Percentiles rank a stretch among this genome's conserved stretches.
phyloP scores from a whole-genome alignment of 2,113 vertebrate genomes.

The Lophotis ruficrista region DNA sequence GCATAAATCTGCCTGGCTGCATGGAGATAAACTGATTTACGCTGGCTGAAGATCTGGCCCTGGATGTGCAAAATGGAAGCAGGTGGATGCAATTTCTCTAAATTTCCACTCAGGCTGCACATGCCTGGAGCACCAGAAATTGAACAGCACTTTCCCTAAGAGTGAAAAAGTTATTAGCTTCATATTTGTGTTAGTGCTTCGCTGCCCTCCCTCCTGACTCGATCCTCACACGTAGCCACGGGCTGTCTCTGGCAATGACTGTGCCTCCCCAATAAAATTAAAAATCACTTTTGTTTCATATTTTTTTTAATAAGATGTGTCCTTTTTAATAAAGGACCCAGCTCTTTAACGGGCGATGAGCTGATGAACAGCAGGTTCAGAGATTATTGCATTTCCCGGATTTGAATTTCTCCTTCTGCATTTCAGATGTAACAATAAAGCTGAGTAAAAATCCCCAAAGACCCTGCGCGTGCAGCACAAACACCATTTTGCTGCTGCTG shows the following conservation, averaged over 20 bases:
- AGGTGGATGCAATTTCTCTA: slow-evolving; percentile 68
- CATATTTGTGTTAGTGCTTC: slow-evolving; percentile 64
- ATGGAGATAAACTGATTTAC: slow-evolving; percentile 51
- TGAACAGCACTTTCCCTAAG: slow-evolving; percentile 66
- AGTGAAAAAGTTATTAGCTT: slow-evolving; percentile 74
- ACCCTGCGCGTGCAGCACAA: neutral
- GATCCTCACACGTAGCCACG: slow-evolving; percentile 60
- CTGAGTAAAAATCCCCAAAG: neutral
- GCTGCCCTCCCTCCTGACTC: slow-evolving; percentile 40
- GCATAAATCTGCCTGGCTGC: slow-evolving; percentile 42
- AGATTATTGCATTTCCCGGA: slow-evolving; percentile 46
- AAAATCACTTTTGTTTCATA: slow-evolving; percentile 72
- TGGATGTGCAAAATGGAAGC: slow-evolving; percentile 48
- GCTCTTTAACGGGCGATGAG: slow-evolving; percentile 29
- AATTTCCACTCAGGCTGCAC: slow-evolving; percentile 55
- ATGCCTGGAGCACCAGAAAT: slow-evolving; percentile 68
- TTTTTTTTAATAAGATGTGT: slow-evolving; percentile 51
- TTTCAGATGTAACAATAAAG: neutral
- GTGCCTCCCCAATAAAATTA: slow-evolving; percentile 74
- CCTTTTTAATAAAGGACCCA: slow-evolving; percentile 68
- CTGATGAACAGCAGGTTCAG: slow-evolving; percentile 30
- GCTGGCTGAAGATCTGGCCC: slow-evolving; percentile 33
- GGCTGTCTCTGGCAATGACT: slow-evolving; percentile 68
- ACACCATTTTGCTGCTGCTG: fast-evolving
- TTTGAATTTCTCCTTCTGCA: slow-evolving; percentile 52